Evolutionary conservation across 2,113 vertebrate genomes (phyloP).

Genomic region (Hoplias malabaricus): DNA sequence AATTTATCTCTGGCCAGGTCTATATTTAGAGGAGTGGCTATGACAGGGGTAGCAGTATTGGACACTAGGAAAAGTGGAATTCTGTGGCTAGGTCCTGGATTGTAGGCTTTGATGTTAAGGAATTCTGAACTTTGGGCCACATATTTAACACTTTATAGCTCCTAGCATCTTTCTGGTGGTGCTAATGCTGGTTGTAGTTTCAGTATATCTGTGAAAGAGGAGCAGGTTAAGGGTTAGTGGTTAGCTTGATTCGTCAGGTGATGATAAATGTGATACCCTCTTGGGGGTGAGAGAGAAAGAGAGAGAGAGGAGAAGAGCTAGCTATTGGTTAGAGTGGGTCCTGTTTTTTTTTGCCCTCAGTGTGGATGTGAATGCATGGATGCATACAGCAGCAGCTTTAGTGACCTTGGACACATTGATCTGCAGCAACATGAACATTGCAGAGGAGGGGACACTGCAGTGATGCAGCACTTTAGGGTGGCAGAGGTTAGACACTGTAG

Average conservation of each 20-base stretch:
- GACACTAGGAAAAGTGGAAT: neutral
- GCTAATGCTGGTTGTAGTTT: neutral
- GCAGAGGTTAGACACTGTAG: neutral
- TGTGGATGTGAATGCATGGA: neutral
- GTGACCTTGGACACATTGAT: conserved; percentile 37
- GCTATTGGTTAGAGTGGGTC: neutral
- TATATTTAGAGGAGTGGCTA: conserved; percentile 17
- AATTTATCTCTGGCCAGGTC: conserved; percentile 13
- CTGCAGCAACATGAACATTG: conserved; percentile 25
- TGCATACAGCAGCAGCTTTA: neutral
- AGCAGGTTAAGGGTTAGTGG: neutral
- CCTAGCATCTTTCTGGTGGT: neutral
- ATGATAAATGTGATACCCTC: conserved; percentile 1
- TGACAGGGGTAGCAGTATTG: neutral
- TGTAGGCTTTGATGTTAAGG: neutral
- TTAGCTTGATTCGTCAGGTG: neutral
- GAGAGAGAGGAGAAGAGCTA: neutral
- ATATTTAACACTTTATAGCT: neutral
- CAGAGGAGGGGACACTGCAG: conserved; percentile 22
- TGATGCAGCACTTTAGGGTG: neutral
- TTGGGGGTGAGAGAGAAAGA: neutral
- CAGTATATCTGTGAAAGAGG: neutral
- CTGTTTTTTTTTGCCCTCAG: neutral
- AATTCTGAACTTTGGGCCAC: neutral
- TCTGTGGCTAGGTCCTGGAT: neutral